phyloP scores from a whole-genome alignment of 2,113 vertebrate species.

The Aspiorhynchus laticeps region DNA sequence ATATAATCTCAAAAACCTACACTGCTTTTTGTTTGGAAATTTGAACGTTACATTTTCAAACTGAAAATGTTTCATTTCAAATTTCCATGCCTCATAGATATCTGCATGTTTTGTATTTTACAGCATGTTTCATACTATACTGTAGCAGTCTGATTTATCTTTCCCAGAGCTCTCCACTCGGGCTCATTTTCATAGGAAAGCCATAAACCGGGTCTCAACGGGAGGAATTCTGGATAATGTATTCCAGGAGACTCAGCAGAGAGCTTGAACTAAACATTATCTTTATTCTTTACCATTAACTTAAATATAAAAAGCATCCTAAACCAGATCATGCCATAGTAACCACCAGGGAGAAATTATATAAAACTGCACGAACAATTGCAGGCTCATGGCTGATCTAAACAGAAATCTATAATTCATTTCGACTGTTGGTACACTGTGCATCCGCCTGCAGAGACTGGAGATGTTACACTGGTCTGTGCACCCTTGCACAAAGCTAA shows the following conservation, averaged over 20 bases:
- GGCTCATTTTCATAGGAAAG: conserved; percentile 35
- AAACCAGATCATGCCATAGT: not conserved
- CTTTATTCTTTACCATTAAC: conserved; percentile 4
- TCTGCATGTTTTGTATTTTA: not conserved
- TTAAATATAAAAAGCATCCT: not conserved
- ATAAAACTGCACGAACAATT: not conserved
- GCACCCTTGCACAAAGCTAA: conserved; percentile 13
- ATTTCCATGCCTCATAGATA: not conserved
- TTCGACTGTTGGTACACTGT: not conserved
- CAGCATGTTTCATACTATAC: not conserved
- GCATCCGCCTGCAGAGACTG: not conserved
- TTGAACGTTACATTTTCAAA: not conserved
- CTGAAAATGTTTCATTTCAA: not conserved
- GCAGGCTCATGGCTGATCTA: not conserved
- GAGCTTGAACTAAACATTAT: conserved; percentile 19
- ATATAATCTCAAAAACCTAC: not conserved
- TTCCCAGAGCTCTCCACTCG: not conserved
- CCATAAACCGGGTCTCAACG: conserved; percentile 29
- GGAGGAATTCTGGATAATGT: conserved; percentile 34
- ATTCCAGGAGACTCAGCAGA: not conserved
- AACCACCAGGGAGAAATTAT: not conserved
- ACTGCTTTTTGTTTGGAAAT: not conserved
- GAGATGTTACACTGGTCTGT: not conserved
- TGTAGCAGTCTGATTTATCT: conserved; percentile 31
- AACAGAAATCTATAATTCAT: conserved; percentile 24